phyloP scores from a whole-genome alignment of 1,140 invertebrate species.

The Sitobion miscanthi region DNA sequence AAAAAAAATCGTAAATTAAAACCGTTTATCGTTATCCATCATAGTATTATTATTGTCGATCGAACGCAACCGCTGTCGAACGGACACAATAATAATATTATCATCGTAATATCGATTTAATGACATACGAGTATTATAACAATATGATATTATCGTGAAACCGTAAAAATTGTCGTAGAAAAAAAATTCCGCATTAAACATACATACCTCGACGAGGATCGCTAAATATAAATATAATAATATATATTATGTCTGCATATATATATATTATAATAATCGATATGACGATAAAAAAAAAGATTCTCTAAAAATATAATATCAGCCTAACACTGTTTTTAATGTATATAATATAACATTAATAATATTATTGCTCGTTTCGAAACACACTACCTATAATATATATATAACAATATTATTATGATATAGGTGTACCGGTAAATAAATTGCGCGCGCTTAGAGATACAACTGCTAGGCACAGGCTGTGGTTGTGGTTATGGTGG shows the following conservation, averaged over 20 bases:
- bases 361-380: conserved; percentile 32
- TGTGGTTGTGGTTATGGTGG: not conserved
- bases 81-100: not conserved
- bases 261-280: not conserved
- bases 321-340: not conserved
- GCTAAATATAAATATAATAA: not conserved
- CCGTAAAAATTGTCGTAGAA: not conserved
- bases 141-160: not conserved
- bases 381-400: conserved; percentile 18
- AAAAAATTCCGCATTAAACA: not conserved
- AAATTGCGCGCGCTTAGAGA: not conserved
- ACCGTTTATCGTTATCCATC: not conserved
- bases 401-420: not conserved
- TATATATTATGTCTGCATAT: no score
- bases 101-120: not conserved
- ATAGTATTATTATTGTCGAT: not conserved
- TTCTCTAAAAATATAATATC: conserved; percentile 14
- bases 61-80: not conserved
- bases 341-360: not conserved
- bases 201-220: not conserved
- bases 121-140: not conserved
- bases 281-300: not conserved
- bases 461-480: conserved; percentile 18
- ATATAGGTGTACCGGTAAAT: not conserved
- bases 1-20: not conserved